A percentile compares a stretch with the other conserved stretches of the same genome.
phyloP scores from a whole-genome alignment of 2,797 vertebrate genomes.

The Periparus ater region DNA sequence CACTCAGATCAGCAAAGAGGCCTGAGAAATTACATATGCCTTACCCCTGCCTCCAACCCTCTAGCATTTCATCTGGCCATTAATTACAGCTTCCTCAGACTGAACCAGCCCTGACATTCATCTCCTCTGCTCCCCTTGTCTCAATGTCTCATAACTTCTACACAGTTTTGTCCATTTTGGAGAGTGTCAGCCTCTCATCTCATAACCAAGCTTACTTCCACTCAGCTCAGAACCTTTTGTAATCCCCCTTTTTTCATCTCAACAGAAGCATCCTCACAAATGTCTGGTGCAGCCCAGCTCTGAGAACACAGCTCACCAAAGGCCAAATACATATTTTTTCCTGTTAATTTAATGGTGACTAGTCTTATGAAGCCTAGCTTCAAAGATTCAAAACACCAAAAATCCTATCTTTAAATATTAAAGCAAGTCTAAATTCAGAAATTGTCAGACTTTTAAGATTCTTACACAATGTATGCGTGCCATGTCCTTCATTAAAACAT shows the following conservation, averaged over 20 bases:
- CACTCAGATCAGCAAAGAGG: not conserved
- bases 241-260: not conserved
- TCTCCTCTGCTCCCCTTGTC: not conserved
- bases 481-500: not conserved
- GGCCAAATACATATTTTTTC: not conserved
- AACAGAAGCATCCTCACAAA: not conserved
- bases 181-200: not conserved
- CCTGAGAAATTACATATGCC: not conserved
- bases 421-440: constrained; percentile 32
- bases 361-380: not conserved
- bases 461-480: not conserved
- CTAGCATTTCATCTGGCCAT: not conserved
- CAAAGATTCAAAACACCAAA: not conserved
- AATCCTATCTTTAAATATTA: constrained; percentile 3
- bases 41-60: not conserved
- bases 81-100: not conserved
- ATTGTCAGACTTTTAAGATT: not conserved
- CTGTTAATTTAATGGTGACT: not conserved
- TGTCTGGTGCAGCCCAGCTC: not conserved
- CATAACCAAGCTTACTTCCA: not conserved
- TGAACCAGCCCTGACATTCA: not conserved
- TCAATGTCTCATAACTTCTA: not conserved
- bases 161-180: not conserved
- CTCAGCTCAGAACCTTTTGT: not conserved
- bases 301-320: not conserved